These are phyloP conservation scores for Mythimna loreyi DNA, from an alignment of 2,888 invertebrate genomes.

Conservation along the genomic window DNA sequence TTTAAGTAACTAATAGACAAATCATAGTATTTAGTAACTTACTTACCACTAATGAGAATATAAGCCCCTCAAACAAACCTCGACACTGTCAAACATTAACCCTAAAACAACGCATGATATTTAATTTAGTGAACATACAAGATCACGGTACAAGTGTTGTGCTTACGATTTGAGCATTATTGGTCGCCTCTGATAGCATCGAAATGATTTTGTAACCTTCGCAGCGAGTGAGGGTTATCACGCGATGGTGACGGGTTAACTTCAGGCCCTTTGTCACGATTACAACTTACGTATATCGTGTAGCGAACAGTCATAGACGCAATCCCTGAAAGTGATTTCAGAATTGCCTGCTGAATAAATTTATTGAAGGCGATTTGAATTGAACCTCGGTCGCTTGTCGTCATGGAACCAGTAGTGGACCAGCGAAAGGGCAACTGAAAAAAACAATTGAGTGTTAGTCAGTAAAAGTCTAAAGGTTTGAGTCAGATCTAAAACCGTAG, in stretches of 20 bases:
- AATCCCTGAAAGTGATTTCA: slow-evolving; percentile 13
- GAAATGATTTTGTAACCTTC: slow-evolving; percentile 69
- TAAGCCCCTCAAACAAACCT: slow-evolving; percentile 21
- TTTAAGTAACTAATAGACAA: too few relatives aligned
- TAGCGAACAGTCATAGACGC: slow-evolving; percentile 13
- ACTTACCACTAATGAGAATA: slow-evolving; percentile 21
- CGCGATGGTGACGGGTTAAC: slow-evolving; percentile 69
- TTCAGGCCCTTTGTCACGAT: slow-evolving; percentile 69
- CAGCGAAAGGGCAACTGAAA: too few relatives aligned
- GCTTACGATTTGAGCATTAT: slow-evolving; percentile 70
- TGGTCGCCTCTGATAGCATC: slow-evolving; percentile 67
- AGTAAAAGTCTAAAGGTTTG: too few relatives aligned
- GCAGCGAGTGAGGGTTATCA: slow-evolving; percentile 64
- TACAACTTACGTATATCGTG: slow-evolving; percentile 61
- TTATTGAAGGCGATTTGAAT: not conserved
- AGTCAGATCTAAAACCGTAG: too few relatives aligned
- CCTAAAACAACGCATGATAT: slow-evolving; percentile 34
- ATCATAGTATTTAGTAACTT: not conserved
- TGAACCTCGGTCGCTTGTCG: too few relatives aligned
- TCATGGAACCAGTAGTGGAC: too few relatives aligned
- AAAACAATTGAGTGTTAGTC: too few relatives aligned
- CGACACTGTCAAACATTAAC: slow-evolving; percentile 28
- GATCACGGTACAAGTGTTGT: slow-evolving; percentile 65
- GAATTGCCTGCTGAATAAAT: not conserved
- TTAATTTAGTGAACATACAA: slow-evolving; percentile 57